phyloP scores from a whole-genome alignment of 1,140 invertebrate genomes.

The Drosophila willistoni region DNA sequence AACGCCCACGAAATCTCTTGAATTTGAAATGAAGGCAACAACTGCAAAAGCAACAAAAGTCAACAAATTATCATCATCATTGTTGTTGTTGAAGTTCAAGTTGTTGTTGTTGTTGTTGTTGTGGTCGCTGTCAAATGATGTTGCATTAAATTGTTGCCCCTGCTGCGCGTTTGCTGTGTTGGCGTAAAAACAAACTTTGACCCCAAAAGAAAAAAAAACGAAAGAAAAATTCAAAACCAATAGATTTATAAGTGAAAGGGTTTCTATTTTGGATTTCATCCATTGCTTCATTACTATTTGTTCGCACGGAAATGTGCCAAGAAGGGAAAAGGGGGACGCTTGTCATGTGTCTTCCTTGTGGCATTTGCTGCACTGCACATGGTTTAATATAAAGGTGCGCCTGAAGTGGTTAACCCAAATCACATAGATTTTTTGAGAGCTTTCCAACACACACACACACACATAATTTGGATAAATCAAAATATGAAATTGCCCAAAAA shows the following conservation, averaged over 20 bases:
- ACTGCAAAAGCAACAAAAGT: constrained; percentile 45
- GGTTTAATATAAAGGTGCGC: background rate
- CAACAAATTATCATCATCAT: constrained; percentile 51
- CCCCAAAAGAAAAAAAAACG: constrained; percentile 42
- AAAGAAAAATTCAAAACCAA: constrained; percentile 43
- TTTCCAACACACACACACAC: background rate
- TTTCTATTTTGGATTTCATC: constrained; percentile 16
- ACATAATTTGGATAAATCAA: background rate
- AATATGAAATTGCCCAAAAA: background rate
- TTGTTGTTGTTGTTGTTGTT: constrained; percentile 24
- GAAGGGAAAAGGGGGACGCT: background rate
- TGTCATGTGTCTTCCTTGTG: constrained; percentile 11
- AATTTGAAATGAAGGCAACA: constrained; percentile 67
- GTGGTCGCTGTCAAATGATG: constrained; percentile 62
- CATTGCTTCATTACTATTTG: constrained; percentile 15
- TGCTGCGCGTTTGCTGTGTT: constrained; percentile 49
- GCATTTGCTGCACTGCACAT: constrained; percentile 1
- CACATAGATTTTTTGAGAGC: background rate
- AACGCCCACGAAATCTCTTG: constrained; percentile 58
- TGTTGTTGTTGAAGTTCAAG: constrained; percentile 33
- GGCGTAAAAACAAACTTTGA: constrained; percentile 73
- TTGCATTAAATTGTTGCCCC: constrained; percentile 75
- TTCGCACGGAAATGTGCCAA: too few species aligned
- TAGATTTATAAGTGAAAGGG: constrained; percentile 71
- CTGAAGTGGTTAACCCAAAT: constrained; percentile 11